Base-by-base conservation (phyloP, 2,888 invertebrate genomes). In the Dicycla oo region DNA sequence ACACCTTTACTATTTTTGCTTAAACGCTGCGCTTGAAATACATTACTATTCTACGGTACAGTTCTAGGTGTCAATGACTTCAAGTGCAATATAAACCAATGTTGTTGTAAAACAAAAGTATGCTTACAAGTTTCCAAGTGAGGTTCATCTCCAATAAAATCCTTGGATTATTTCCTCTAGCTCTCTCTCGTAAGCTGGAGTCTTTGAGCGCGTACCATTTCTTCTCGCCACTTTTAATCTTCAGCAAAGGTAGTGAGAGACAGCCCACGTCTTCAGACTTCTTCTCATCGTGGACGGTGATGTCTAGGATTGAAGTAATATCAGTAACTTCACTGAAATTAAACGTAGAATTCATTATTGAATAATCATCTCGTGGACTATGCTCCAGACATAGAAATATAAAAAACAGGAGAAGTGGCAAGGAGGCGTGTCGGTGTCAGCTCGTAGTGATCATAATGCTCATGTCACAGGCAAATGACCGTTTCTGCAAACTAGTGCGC, bases 151-250 rank as follows among this genome's bases (percentile, higher is more conserved):
- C 99, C 57, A 99, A 92, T 45, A 98, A 96, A 87, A 99, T 98
- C 91, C 96, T 93, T 0, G 98, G 98, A 76, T 97, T 97, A 85
- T 97, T 97, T 38, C 99, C 99, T 93, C 98, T 99, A 7, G 99
- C 98, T 69, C 98, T 96, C 26, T 97, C 97, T 71, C 97, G 96
- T 72, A 99, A 95, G 88, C 98, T 99, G 88, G 98, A 97, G 91
- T 99, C 99, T 93, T 99, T 99, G 51, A 99, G 96, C 0, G 98
- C 98, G 92, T 98, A 99, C 99, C 99, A 99, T 87, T 98, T 97
- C 90, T 98, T 98, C 86, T 98, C 98, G 0, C 98, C 98, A 90
- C 98, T 98, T 81, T 97, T 96, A 86, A 99, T 97, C 88, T 97
- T 96, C 64, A 99, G 94, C 74, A 99, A 93, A 0, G 99, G 99